Evolutionary conservation across 2,113 vertebrate genomes (phyloP).

Genomic region (Salvelinus namaycush): DNA sequence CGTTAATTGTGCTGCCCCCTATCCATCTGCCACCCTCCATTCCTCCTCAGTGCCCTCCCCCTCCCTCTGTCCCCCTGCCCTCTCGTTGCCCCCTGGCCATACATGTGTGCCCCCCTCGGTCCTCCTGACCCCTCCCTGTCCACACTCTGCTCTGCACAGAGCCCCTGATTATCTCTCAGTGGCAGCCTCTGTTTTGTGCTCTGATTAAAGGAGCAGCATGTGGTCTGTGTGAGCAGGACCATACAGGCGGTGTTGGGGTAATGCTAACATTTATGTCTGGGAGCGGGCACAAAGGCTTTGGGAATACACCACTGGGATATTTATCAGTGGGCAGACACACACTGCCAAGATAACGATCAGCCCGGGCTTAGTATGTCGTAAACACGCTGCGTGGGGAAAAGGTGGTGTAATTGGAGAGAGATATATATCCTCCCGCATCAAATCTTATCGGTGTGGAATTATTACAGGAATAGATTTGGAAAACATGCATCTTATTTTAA

Average conservation of each 20-base stretch:
- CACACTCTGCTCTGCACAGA: constrained; percentile 50
- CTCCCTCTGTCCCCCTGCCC: constrained; percentile 57
- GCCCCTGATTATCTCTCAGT: constrained; percentile 65
- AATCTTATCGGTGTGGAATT: neutral
- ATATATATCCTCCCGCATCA: neutral
- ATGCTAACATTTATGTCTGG: constrained; percentile 75
- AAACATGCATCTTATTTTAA: no score
- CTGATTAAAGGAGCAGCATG: constrained; percentile 76
- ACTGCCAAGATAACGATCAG: constrained; percentile 50
- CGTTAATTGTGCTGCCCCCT: neutral
- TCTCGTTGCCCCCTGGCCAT: constrained; percentile 31
- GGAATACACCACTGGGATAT: constrained; percentile 30
- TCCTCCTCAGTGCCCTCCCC: constrained; percentile 3
- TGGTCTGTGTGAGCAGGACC: constrained; percentile 59
- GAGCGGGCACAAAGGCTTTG: constrained; percentile 61
- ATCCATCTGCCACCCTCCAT: constrained; percentile 4
- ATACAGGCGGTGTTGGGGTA: constrained; percentile 61
- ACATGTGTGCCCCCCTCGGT: constrained; percentile 32
- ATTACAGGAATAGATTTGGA: constrained; percentile 4
- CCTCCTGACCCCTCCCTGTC: constrained; percentile 43
- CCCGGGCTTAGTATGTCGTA: constrained; percentile 51
- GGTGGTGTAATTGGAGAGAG: no score
- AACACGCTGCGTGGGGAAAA: constrained; percentile 17
- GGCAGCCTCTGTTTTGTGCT: constrained; percentile 68
- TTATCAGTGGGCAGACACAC: constrained; percentile 56